Base-by-base conservation (phyloP, 2,113 vertebrate genomes). In the Peromyscus maniculatus region DNA sequence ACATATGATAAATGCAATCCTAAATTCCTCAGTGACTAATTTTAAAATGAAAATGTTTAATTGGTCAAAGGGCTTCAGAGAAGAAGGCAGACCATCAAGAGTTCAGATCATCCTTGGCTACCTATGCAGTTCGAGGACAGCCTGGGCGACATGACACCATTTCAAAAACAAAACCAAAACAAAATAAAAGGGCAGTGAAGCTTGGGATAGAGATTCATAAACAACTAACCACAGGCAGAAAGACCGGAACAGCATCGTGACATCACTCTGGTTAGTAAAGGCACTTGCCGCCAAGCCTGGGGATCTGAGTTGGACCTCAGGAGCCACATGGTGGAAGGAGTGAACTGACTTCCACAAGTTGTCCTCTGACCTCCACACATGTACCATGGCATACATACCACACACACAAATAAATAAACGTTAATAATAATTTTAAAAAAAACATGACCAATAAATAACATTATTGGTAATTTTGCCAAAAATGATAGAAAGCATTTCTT, bases 401-500 rank as follows among this genome's bases (percentile, higher is more conserved):
- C 39, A 87, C 83, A 67, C 16, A 33, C 4, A 87, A 86, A 28
- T 28, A 64, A 62, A 86, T 31, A 31, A 46, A 46, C 39, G 24
- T 6, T 66, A 86, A 64, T 39, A 36, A 84, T 64, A 62, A 7
- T 33, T 31, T 31, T 24, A n/a, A 87, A 93, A n/a, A 88, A 49
- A 55, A 5, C 1, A 6, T 43, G 10, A 84, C 59, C 59, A 64
- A 86, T 21, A 72, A 91, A 90, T 19, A 92, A 77, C 21, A 59
- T 39, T 43, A 67, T 19, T 72, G 66, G 31, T 87, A 92, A 90
- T 62, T 66, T 2, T 87, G 79, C 64, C n/a, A 75, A 96, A 72
- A 91, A 69, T 8, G 10, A 46, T 31, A 86, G 52, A 39, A 89
- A 82, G 24, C 22, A 21, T 19, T 55, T 67, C 74, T 36, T 71